These are phyloP conservation scores for Cyrtorhinus lividipennis DNA, from an alignment of 1,140 invertebrate species.

Conservation along the genomic window DNA sequence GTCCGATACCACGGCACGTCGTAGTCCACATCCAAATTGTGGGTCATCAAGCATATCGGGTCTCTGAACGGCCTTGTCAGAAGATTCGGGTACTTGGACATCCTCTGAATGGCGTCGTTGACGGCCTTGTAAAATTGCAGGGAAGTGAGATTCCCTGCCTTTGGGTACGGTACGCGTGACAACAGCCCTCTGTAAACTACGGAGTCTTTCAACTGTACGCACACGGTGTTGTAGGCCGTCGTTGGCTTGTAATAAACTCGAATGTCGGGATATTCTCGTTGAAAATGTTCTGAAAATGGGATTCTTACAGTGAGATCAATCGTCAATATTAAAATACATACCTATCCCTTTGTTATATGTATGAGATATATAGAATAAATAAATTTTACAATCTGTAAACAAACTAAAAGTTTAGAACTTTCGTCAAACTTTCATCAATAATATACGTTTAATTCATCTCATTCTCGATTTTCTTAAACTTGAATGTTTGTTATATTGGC, in stretches of 20 bases:
- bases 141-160: background rate
- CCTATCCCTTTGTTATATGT: too few relatives aligned
- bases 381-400: too few relatives aligned
- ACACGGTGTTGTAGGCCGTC: background rate
- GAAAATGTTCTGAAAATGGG: background rate
- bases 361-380: too few relatives aligned
- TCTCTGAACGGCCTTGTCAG: background rate
- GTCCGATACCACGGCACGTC: background rate
- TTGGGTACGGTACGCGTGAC: background rate
- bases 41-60: background rate
- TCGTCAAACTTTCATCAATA: too few relatives aligned
- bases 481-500: background rate
- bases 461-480: background rate
- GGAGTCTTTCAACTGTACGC: background rate
- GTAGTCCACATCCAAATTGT: conserved; percentile 3
- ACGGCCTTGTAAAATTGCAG: background rate
- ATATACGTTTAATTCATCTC: background rate
- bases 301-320: too few relatives aligned
- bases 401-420: too few relatives aligned
- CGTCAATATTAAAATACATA: too few relatives aligned
- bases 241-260: background rate
- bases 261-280: background rate
- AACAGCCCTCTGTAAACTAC: background rate
- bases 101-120: background rate
- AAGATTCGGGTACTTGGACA: background rate